Conservation (phyloP, 2,888 invertebrate species). For the Epiblema foenella region DNA sequence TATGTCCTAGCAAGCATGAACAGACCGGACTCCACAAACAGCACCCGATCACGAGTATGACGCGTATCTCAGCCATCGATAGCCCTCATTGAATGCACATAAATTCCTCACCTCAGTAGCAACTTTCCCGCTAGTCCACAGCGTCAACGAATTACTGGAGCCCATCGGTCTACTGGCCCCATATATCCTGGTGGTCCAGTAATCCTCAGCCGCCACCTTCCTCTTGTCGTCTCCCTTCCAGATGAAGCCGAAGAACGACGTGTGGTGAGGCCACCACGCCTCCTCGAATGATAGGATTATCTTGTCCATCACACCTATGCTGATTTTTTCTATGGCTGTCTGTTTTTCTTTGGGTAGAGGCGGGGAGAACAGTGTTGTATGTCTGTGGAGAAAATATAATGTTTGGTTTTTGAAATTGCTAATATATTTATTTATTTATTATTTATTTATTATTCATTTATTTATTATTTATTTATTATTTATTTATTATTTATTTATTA, state of each 20-base stretch:
- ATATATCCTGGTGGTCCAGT: conserved; percentile 50
- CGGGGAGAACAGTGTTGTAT: conserved; percentile 83
- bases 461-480: too few species aligned
- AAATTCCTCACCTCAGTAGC: conserved; percentile 55
- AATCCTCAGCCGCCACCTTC: conserved; percentile 44
- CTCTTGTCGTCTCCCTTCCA: conserved; percentile 60
- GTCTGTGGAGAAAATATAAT: conserved; percentile 51
- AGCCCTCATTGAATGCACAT: too few species aligned
- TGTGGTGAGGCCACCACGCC: conserved; percentile 85
- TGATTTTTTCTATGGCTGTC: conserved; percentile 82
- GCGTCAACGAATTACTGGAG: conserved; percentile 47
- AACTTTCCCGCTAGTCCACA: conserved; percentile 53
- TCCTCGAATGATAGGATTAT: conserved; percentile 86
- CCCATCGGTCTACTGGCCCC: conserved; percentile 50
- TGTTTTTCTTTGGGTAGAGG: conserved; percentile 80
- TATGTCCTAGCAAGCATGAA: too few species aligned
- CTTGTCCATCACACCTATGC: conserved; percentile 88
- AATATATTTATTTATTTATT: too few species aligned
- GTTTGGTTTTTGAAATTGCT: too few species aligned
- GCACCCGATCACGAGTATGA: too few species aligned
- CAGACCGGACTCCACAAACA: too few species aligned
- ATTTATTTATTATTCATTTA: too few species aligned
- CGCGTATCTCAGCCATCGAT: too few species aligned
- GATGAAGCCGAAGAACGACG: conserved; percentile 58
- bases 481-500: too few species aligned